phyloP scores from a whole-genome alignment of 2,797 vertebrate genomes.

The Echeneis naucrates region DNA sequence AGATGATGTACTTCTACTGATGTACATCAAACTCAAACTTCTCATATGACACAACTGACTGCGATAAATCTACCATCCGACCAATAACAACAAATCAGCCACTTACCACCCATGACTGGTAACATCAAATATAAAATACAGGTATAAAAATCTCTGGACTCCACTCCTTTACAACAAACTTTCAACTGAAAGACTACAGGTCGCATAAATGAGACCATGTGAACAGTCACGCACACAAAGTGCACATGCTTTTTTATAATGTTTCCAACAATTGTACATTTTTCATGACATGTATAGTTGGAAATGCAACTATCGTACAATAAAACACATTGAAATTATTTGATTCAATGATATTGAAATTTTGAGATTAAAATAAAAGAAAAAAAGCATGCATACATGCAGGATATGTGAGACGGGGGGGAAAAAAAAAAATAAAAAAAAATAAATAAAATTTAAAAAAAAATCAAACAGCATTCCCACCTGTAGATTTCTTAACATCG shows the following conservation, averaged over 20 bases:
- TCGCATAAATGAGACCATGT: not conserved
- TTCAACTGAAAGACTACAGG: not conserved
- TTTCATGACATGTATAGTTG: not conserved
- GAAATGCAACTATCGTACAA: not conserved
- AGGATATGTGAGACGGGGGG: too few relatives aligned
- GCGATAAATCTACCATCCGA: too few relatives aligned
- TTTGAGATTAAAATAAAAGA: not conserved
- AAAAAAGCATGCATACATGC: too few relatives aligned
- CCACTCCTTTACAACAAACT: too few relatives aligned
- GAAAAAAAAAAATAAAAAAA: not conserved
- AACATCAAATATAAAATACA: too few relatives aligned
- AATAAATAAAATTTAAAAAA: too few relatives aligned
- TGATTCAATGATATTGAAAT: not conserved
- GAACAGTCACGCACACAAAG: not conserved
- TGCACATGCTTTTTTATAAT: not conserved
- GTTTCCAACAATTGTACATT: not conserved
- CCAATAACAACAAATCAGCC: too few relatives aligned
- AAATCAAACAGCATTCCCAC: conserved; percentile 55
- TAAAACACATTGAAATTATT: not conserved
- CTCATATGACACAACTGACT: too few relatives aligned
- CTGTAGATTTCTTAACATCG: conserved; percentile 79
- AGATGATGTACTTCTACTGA: too few relatives aligned
- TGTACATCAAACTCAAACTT: too few relatives aligned
- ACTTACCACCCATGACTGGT: too few relatives aligned
- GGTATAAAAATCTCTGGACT: too few relatives aligned